Evolutionary conservation across 2,888 invertebrate genomes (phyloP), one percentile per base, ranked within the genome.

Genomic region (Amphipyra berbera): DNA sequence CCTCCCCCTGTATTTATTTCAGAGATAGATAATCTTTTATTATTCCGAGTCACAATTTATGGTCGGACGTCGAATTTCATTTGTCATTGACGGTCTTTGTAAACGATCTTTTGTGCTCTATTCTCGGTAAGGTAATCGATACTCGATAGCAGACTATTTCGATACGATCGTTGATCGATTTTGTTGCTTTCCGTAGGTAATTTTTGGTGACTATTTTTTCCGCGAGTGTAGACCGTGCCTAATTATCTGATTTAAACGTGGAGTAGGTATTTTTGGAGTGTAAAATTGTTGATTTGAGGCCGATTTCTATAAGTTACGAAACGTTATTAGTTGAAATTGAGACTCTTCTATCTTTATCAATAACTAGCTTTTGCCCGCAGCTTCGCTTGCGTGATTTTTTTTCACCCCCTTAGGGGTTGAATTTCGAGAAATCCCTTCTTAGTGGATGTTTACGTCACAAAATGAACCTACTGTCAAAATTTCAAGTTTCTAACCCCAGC

Each of bases 11-110:
- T 90, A 92, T 92, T 89, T 93, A 93, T 93, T 91, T 88, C 91
- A 83, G 82, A 87, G 84, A 90, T 84, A 90, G 93, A 94, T 94
- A 93, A 93, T 94, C 90, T 93, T 93, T 93, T 93, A 90, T 91
- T 90, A 92, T 92, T 86, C 89, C 81, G 77, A 76, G 85, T 89
- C 87, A 90, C 88, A 90, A 93, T 93, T 93, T 93, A 93, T 93
- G 90, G 90, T 79, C 61, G 82, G 76, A 85, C 85, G 87, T 88
- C 90, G 89, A 88, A 88, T 90, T 93, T 90, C 92, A 90, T 92
- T 92, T 92, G 91, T 93, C 92, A 92, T 90, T 83, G 82, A 68
- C 57, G 68, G 78, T 70, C 77, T 68, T 82, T 82, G 79, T 80
- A 59, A 66, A 30, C 48, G 65, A 35, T 60, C 80, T 72, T 73